Base-by-base conservation (phyloP, 2,888 invertebrate species). In the Spilosoma lubricipeda region DNA sequence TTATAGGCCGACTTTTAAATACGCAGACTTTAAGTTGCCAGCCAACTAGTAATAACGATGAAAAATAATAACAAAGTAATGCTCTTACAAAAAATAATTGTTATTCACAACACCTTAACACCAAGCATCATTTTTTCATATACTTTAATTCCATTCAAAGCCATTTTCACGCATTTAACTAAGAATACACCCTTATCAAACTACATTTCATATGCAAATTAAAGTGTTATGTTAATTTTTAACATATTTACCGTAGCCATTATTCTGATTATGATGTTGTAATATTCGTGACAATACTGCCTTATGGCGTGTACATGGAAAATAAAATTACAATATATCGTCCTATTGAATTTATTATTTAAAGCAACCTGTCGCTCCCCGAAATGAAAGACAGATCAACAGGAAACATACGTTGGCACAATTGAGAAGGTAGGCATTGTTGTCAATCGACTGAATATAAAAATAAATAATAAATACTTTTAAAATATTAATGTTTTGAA, bases 261-360 rank as follows among this genome's bases (percentile, higher is more conserved):
- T 82, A 83, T 68, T 70, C 82, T 78, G 84, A 83, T 84, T 84
- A 83, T 83, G 81, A 79, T 84, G 85, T 78, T 82, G 81, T 83
- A 74, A 76, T 81, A 76, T 81, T 82, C 77, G 79, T 75, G 79
- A 82, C 75, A 72, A 82, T 77, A 77, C 78, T 77, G 77, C 75
- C 39, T 69, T 52, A 65, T 83, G 48, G 83, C 83, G 83, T 83
- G 83, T 71, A 66, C 66, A 20, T 23, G 71, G n/a, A 76, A 78
- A 74, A 84, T 83, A 75, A 83, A 82, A 81, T 73, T 81, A 70
- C 77, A 77, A 82, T 75, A 71, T 83, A 79, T 80, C 77, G 80
- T 73, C 15, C 63, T 79, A 82, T 79, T 82, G 80, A 84, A 84
- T 84, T 79, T 84, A 82, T 83, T 76, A 77, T 71, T 78, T 76